A percentile compares a stretch with the other conserved stretches of the same genome.
These are phyloP conservation scores for Capromys pilorides DNA, from an alignment of 2,797 vertebrate genomes.

Conservation along the genomic window DNA sequence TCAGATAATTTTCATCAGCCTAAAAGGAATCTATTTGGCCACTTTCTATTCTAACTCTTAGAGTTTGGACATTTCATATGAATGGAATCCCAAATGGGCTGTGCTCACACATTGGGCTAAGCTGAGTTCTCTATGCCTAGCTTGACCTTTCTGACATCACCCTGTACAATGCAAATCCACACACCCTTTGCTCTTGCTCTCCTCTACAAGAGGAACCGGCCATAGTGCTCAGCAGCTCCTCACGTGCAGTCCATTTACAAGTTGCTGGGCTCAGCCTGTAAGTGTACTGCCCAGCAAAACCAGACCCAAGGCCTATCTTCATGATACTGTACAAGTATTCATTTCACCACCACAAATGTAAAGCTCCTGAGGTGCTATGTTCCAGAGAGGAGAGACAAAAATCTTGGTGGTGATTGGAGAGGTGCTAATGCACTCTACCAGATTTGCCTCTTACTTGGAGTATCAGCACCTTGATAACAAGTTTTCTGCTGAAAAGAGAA, in stretches of 20 bases:
- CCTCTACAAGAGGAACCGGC: neutral
- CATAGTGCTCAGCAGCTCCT: neutral
- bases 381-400: neutral
- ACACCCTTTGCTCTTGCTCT: neutral
- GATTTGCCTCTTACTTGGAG: neutral
- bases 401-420: neutral
- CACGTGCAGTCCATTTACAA: neutral
- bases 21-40: neutral
- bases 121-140: neutral
- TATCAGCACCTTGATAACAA: constrained; percentile 37
- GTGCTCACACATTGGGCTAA: neutral
- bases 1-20: neutral
- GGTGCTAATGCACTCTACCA: neutral
- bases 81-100: neutral
- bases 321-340: neutral
- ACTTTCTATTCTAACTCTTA: neutral
- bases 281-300: neutral
- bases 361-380: constrained; percentile 7
- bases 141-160: neutral
- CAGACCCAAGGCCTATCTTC: neutral
- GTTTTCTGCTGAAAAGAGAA: constrained; percentile 32
- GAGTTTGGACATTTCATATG: neutral
- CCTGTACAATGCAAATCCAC: neutral
- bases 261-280: neutral
- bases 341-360: neutral